Evolutionary conservation across 2,888 invertebrate species (phyloP).

Genomic region (Plebejus anna): DNA sequence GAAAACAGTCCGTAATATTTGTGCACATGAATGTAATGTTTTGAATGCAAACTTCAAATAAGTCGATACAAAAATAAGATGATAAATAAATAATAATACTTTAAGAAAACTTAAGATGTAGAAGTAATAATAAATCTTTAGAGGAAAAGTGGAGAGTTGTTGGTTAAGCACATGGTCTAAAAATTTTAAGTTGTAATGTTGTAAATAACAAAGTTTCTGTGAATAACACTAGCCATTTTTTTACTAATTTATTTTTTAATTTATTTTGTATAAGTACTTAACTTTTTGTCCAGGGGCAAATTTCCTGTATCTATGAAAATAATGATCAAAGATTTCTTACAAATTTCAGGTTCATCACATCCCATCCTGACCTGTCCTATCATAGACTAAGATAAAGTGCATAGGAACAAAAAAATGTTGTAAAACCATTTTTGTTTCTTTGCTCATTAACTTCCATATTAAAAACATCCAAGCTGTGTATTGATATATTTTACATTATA

Average conservation of each 20-base stretch:
- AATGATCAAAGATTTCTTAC: neutral
- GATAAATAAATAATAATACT: too few species aligned
- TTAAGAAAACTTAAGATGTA: neutral
- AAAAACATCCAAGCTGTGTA: neutral
- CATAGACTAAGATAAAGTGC: constrained; percentile 12
- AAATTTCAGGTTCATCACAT: constrained; percentile 22
- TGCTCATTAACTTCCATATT: neutral
- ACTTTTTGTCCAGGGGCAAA: constrained; percentile 6
- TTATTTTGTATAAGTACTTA: neutral
- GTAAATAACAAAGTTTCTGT: neutral
- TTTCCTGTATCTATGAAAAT: neutral
- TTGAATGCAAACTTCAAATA: neutral
- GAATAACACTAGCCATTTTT: neutral
- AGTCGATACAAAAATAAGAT: too few species aligned
- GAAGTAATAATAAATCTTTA: neutral
- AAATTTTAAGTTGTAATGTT: neutral
- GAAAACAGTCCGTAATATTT: too few species aligned
- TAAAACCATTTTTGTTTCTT: neutral
- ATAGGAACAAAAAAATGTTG: neutral
- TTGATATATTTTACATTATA: too few species aligned
- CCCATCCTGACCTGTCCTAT: constrained; percentile 4
- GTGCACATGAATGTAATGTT: neutral
- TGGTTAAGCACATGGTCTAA: neutral
- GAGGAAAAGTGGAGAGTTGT: too few species aligned
- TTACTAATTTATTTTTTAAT: neutral